Conservation (phyloP, 1,140 invertebrate species). For the Drosophila athabasca region DNA sequence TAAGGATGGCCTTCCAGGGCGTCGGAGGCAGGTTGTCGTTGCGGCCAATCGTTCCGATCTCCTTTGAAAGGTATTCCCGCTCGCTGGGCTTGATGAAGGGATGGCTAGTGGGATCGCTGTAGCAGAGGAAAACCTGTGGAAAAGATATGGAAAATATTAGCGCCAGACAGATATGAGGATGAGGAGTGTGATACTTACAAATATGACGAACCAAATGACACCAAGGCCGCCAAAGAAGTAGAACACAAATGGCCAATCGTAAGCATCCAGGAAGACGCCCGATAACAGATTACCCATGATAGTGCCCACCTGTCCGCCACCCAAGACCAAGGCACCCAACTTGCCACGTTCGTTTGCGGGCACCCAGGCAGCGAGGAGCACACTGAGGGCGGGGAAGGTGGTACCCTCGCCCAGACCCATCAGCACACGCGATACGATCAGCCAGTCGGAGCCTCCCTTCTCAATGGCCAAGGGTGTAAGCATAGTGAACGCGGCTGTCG, state of each 20-base stretch:
- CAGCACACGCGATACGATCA: slow-evolving; percentile 87
- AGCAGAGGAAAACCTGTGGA: slow-evolving; percentile 86
- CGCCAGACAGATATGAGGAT: background rate
- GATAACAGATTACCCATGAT: slow-evolving; percentile 90
- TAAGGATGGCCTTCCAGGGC: slow-evolving; percentile 90
- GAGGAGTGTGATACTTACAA: slow-evolving; percentile 84
- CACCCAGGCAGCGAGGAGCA: slow-evolving; percentile 90
- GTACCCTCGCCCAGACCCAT: slow-evolving; percentile 91
- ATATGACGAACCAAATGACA: slow-evolving; percentile 89
- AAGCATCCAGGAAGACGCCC: slow-evolving; percentile 87
- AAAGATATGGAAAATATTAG: background rate
- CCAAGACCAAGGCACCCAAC: slow-evolving; percentile 89
- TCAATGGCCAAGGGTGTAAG: slow-evolving; percentile 87
- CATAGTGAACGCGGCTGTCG: slow-evolving; percentile 90
- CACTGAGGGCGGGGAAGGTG: slow-evolving; percentile 90
- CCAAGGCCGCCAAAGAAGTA: slow-evolving; percentile 92
- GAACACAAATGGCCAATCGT: slow-evolving; percentile 91
- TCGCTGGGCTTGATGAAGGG: slow-evolving; percentile 93
- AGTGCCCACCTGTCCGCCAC: slow-evolving; percentile 89
- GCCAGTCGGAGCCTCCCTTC: slow-evolving; percentile 85
- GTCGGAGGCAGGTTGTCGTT: slow-evolving; percentile 86
- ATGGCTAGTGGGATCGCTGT: slow-evolving; percentile 91
- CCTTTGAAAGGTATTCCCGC: slow-evolving; percentile 88
- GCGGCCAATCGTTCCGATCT: slow-evolving; percentile 84
- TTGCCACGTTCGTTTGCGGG: slow-evolving; percentile 89